These are phyloP conservation scores for Camponotus floridanus DNA, from an alignment of 1,140 invertebrate species.

Conservation along the genomic window DNA sequence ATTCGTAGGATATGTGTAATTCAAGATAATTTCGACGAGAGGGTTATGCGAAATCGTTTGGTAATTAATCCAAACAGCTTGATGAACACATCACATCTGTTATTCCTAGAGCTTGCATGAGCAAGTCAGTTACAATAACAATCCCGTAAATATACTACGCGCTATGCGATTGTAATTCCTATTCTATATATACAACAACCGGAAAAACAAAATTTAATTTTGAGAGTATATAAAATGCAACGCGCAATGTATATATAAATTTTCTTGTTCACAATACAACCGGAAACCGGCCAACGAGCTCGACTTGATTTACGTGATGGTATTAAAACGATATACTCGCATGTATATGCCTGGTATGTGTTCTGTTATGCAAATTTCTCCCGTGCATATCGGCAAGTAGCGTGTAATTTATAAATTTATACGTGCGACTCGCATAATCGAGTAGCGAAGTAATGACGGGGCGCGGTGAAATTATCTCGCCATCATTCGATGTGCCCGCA, in stretches of 20 bases:
- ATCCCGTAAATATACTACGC: background rate
- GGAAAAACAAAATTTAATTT: slow-evolving; percentile 41
- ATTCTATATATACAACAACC: background rate
- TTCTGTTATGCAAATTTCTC: slow-evolving; percentile 44
- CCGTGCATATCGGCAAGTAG: slow-evolving; percentile 23
- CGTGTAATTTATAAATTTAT: slow-evolving; percentile 61
- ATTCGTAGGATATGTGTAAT: background rate
- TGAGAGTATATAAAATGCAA: slow-evolving; percentile 33
- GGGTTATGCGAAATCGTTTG: background rate
- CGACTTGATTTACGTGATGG: slow-evolving; percentile 45
- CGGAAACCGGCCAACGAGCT: slow-evolving; percentile 47
- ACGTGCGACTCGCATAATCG: slow-evolving; percentile 39
- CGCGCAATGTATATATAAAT: background rate
- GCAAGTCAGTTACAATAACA: background rate
- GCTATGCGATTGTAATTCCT: slow-evolving; percentile 20
- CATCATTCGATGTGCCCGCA: slow-evolving; percentile 5
- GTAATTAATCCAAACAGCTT: background rate
- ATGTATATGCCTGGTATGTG: background rate
- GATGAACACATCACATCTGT: background rate
- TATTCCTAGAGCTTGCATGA: background rate
- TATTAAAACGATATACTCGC: slow-evolving; percentile 50
- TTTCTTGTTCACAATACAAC: slow-evolving; percentile 20
- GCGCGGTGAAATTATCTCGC: slow-evolving; percentile 47
- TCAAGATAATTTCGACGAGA: background rate
- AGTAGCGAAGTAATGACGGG: background rate